Evolutionary conservation across 92 coral and sea anemone genomes (phyloP).

Genomic region (Metridium senile): DNA sequence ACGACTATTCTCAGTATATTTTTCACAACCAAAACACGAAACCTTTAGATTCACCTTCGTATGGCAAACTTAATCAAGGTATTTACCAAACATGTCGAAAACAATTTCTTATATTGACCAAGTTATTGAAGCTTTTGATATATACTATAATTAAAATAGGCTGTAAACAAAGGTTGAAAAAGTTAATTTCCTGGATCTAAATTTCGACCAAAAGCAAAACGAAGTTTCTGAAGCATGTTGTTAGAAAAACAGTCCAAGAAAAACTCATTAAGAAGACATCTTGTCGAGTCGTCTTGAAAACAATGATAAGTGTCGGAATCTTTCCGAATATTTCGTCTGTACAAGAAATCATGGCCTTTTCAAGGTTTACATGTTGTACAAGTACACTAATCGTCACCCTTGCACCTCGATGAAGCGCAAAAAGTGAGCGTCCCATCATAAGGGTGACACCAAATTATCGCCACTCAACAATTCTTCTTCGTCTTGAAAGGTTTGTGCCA

Average conservation of each 20-base stretch:
- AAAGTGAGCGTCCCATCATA: neutral
- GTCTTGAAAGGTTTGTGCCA: neutral
- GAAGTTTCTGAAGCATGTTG: neutral
- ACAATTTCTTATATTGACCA: neutral
- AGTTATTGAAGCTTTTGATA: neutral
- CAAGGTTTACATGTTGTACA: neutral
- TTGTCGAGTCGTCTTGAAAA: neutral
- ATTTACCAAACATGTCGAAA: neutral
- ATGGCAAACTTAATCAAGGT: neutral
- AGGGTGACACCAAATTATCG: neutral
- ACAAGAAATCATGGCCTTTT: neutral
- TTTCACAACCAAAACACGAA: no score
- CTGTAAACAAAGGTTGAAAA: neutral
- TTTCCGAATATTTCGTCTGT: neutral
- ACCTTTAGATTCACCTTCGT: no score
- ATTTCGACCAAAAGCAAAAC: neutral
- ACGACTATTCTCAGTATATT: no score
- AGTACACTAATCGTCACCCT: neutral
- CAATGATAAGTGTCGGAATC: neutral
- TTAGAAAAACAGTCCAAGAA: neutral
- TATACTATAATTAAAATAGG: no score
- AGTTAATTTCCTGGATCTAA: neutral
- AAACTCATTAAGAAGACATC: conserved; percentile 8
- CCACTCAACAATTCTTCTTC: conserved; percentile 7
- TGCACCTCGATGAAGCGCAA: neutral